Base-by-base conservation (phyloP, 2,888 invertebrate species). In the Ypsolopha sequella region DNA sequence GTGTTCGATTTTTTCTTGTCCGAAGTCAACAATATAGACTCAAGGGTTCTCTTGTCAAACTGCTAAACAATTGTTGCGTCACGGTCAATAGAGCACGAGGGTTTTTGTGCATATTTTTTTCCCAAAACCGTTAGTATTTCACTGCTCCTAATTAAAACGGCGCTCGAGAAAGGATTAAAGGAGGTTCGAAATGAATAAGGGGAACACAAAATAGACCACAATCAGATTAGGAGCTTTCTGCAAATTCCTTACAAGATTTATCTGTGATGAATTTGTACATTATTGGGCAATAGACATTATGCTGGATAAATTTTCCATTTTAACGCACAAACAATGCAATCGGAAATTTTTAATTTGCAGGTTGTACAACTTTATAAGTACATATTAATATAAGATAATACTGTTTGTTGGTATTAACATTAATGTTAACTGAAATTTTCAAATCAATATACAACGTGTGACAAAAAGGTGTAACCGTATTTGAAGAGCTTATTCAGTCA, bases 61-160 rank as follows among this genome's bases (percentile, higher is more conserved):
- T 80, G 74, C 76, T 80, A 82, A 84, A 85, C 84, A 86, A 82
- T 86, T 70, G 76, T 84, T 85, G 77, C 84, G 80, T 84, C 82
- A 85, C 69, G 81, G 82, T 82, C 82, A 85, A 84, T 82, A 82
- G 76, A 74, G 58, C 68, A 70, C 64, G 77, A 70, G 56, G 51
- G 70, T 75, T 80, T 80, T 80, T 80, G 66, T 71, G 53, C 54
- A 38, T 47, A 61, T 70, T 80, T 80, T 78, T 73, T 63, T 55
- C 54, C 53, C 43, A 54, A 56, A 63, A 69, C 75, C 70, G 76
- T 76, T 80, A 78, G 64, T 62, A 60, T 66, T 66, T 66, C 57
- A 64, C 63, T 63, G 59, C 55, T 66, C 64, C 59, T 68, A 69
- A 76, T 72, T 70, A 68, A 66, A 64, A 66, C 60, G 63, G 68